phyloP scores from a whole-genome alignment of 2,113 vertebrate genomes.

The Paraplagusia blochii region DNA sequence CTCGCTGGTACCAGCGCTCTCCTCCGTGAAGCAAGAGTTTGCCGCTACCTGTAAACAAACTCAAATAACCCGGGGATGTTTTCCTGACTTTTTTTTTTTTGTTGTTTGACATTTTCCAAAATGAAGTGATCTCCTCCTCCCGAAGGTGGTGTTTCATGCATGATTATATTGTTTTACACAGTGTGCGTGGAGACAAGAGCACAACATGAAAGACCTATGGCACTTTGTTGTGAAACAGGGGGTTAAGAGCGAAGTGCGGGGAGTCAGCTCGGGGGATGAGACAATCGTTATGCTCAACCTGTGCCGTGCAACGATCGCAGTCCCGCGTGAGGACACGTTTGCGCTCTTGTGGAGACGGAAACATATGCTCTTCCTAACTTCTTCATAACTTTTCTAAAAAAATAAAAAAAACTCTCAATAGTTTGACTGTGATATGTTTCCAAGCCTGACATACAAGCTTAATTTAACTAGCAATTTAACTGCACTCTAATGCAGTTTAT shows the following conservation, averaged over 20 bases:
- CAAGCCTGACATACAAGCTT: too few species aligned
- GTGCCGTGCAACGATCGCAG: constrained; percentile 48
- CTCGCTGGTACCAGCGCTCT: constrained; percentile 47
- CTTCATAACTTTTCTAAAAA: background rate
- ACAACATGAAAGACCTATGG: constrained; percentile 73
- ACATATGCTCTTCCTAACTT: constrained; percentile 3
- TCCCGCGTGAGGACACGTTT: constrained; percentile 50
- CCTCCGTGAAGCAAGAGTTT: constrained; percentile 30
- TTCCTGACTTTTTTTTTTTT: constrained; percentile 55
- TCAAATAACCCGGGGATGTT: constrained; percentile 72
- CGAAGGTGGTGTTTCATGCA: constrained; percentile 70
- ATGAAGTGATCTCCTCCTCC: constrained; percentile 68
- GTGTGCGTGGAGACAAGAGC: constrained; percentile 63
- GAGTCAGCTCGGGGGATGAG: constrained; percentile 58
- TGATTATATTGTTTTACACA: constrained; percentile 74
- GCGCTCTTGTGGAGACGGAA: constrained; percentile 21
- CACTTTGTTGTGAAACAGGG: constrained; percentile 66
- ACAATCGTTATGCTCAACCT: constrained; percentile 63
- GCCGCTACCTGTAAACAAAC: constrained; percentile 65
- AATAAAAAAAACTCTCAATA: background rate
- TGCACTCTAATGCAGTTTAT: too few species aligned
- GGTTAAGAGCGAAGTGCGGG: constrained; percentile 63
- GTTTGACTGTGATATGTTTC: background rate
- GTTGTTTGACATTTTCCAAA: background rate
- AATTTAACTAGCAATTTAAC: too few species aligned